phyloP scores from a whole-genome alignment of 2,888 invertebrate species.

The Nomada lathburiana region DNA sequence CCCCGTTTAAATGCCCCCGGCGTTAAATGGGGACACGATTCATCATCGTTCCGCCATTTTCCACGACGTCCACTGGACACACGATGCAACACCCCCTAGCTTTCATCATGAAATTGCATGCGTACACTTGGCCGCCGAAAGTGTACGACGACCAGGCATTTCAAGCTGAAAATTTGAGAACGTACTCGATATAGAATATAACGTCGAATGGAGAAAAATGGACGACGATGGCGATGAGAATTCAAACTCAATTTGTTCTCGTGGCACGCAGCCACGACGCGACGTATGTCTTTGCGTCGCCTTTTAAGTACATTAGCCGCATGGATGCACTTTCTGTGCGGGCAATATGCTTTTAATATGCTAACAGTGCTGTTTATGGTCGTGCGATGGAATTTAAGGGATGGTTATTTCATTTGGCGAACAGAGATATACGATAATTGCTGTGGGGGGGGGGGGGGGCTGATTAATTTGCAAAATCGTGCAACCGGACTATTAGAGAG shows the following conservation, averaged over 20 bases:
- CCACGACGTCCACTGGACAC: background rate
- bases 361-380: conserved; percentile 2
- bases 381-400: background rate
- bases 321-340: background rate
- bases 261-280: background rate
- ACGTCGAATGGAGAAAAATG: background rate
- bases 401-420: background rate
- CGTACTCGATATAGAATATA: no score
- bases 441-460: no score
- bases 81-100: background rate
- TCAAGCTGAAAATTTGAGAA: no score
- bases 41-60: conserved; percentile 23
- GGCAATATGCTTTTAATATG: background rate
- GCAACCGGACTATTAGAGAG: no score
- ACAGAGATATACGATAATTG: background rate
- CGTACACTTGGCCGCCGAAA: no score
- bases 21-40: conserved; percentile 16
- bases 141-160: no score
- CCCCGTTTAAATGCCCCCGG: background rate
- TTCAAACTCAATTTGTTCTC: background rate
- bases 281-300: no score
- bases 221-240: no score
- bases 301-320: background rate
- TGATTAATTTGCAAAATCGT: conserved; percentile 5
- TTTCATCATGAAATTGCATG: background rate